Conservation (phyloP, 2,888 invertebrate genomes). For the Eilema griseolum region DNA sequence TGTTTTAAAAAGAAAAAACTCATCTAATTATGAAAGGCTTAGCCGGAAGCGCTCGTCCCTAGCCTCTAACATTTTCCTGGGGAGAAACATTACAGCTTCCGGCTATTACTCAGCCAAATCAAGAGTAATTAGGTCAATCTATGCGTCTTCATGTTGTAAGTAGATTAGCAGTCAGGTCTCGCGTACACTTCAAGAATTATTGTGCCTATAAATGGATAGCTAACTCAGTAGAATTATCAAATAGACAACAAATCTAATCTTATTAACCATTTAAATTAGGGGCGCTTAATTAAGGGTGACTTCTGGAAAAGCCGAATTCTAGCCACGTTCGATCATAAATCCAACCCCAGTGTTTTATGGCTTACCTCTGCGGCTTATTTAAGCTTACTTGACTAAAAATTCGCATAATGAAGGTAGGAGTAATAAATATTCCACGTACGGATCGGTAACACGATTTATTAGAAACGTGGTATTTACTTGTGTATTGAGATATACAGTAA, state of each 20-base stretch:
- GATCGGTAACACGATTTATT: not conserved
- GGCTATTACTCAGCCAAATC: not conserved
- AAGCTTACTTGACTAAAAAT: not conserved
- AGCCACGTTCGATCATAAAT: not conserved
- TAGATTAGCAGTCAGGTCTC: not conserved
- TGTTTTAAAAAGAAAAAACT: not conserved
- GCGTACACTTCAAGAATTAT: not conserved
- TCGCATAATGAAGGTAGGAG: not conserved
- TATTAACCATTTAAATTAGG: not conserved
- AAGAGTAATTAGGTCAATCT: not conserved
- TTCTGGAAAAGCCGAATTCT: not conserved
- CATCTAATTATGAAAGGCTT: not conserved
- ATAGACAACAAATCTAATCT: not conserved
- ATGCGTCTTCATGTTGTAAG: not conserved
- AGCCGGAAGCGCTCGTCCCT: not conserved
- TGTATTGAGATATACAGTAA: constrained; percentile 4
- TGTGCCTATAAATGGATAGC: not conserved
- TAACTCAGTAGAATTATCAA: not conserved
- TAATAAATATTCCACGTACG: not conserved
- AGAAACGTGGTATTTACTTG: not conserved
- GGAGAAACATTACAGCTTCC: not conserved
- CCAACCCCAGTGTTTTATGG: constrained; percentile 4
- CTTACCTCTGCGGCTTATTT: not conserved
- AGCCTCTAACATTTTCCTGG: not conserved
- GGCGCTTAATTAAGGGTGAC: not conserved